These are phyloP conservation scores for Ceyx melanurus DNA, from an alignment of 2,113 vertebrate genomes.

Conservation along the genomic window DNA sequence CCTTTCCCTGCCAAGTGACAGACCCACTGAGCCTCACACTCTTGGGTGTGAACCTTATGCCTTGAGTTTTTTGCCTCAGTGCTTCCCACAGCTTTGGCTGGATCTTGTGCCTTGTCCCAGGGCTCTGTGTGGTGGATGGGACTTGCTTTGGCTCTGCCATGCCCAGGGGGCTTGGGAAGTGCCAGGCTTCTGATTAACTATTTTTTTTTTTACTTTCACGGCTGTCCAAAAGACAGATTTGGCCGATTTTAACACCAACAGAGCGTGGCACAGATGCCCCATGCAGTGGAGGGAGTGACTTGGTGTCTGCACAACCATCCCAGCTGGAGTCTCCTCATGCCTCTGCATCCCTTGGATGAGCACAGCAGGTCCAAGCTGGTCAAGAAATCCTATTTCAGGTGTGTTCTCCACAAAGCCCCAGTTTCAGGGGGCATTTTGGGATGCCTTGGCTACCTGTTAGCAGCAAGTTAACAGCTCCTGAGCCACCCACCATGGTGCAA, in stretches of 20 bases:
- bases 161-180: not conserved
- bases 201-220: not conserved
- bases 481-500: rapidly evolving
- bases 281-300: rapidly evolving
- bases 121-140: not conserved
- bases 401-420: not conserved
- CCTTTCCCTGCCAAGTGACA: not conserved
- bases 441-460: rapidly evolving
- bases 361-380: not conserved
- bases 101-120: not conserved
- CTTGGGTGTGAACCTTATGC: not conserved
- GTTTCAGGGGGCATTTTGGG: not conserved
- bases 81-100: not conserved
- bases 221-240: not conserved
- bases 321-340: not conserved
- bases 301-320: not conserved
- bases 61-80: not conserved
- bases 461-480: not conserved
- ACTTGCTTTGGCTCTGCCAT: not conserved
- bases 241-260: rapidly evolving
- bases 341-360: not conserved
- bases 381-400: not conserved
- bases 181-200: not conserved
- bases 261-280: not conserved
- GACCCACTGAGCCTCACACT: not conserved